Base-by-base conservation (phyloP, 2,888 invertebrate species). In the Cheilosia soror region DNA sequence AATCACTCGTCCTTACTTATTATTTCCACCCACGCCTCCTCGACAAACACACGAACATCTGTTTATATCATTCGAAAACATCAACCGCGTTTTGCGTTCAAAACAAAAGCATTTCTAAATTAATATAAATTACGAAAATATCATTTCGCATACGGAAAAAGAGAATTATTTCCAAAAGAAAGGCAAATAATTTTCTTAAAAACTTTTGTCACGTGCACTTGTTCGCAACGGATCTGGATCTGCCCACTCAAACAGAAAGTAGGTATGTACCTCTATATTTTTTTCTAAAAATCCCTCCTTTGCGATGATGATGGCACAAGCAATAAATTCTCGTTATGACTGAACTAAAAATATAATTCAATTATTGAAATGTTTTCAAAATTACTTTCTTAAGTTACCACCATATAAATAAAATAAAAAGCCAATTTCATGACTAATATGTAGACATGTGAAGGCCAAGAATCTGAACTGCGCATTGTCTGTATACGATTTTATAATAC, bases 201-300 rank as follows among this genome's bases (percentile, higher is more conserved):
- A n/a, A 53, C 27, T 51, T 49, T 29, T 20, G 15, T 68, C 68
- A 68, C 68, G 68, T 68, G 68, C 29, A 40, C 6, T 1, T 51
- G 27, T 29, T 42, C 68, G 5, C 55, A 31, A 44, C 55, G 20
- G 31, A 42, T 29, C 37, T 40, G 20, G 31, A 42, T 29, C 37
- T 40, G 20, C 66, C 53, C 66, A 66, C 66, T 53, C 29, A 51
- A 13, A 27, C 27, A 25, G 4, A 4, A 20, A 47, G 37, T n/a
- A 47, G 5, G 5, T 37, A 65, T 29, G 40, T 5, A 47, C n/a
- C n/a, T n/a, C n/a, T n/a, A n/a, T n/a, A n/a, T n/a, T n/a, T n/a
- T n/a, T 47, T 62, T 47, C 20, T 37, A n/a, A 47, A 20, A 31
- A 27, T 7, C 15, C 44, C 6, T 5, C 9, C 29, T 31, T 20